Base-by-base conservation (phyloP, 2,888 invertebrate genomes). In the Rhamnusium bicolor region DNA sequence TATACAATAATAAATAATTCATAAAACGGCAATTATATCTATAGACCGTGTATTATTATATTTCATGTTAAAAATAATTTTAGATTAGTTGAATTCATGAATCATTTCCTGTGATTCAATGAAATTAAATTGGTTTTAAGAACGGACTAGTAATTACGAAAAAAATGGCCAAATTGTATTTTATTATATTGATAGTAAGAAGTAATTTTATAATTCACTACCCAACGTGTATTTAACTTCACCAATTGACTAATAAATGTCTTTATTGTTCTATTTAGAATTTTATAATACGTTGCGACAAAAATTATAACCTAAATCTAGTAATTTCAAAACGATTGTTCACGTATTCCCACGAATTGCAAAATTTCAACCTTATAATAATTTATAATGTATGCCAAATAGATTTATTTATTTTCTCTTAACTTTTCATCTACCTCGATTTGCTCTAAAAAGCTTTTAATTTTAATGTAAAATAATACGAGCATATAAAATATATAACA, bases 401-500 rank as follows among this genome's bases (percentile, higher is more conserved):
- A n/a, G 61, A 61, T 65, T 72, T 60, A 61, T 62, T 69, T 70
- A 67, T 69, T 73, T 73, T 73, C 70, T 73, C 70, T 74, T 73
- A 75, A 70, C 71, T 73, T 71, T 78, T 72, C 74, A 78, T 79
- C 75, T 81, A 75, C 76, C 76, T 79, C 76, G 79, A 77, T 77
- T 71, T 79, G 82, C 82, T 82, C 82, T 81, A 75, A 82, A 82
- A 79, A 79, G 72, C 79, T 65, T 74, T 73, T 76, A 77, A 76
- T 77, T 77, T 75, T 76, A 76, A 79, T 69, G 72, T 69, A 60
- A 32, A 75, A 78, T 72, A 53, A 53, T 29, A 65, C 65, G 49
- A 29, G 65, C 53, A 65, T 46, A 70, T 77, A 73, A 77, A 77
- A 74, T 71, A 72, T 69, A 78, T 74, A 80, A 80, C 81, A 80